Conservation (phyloP, 2,797 vertebrate genomes). For the Coranthus polyacanthus region DNA sequence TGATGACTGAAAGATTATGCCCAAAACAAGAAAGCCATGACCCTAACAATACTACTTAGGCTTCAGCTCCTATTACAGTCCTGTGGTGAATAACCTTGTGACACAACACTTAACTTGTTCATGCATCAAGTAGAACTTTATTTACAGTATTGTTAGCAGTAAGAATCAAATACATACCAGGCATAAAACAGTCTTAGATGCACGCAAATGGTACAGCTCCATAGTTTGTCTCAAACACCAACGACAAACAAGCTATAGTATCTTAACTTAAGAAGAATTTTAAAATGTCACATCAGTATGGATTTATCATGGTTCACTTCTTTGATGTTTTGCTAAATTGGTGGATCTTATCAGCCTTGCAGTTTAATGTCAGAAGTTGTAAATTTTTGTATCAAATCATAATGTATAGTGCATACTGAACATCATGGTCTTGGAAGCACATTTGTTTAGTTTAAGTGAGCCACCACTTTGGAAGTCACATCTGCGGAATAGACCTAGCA, state of each 20-base stretch:
- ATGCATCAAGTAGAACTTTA: conserved; percentile 2
- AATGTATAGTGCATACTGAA: no score
- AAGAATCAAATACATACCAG: neutral
- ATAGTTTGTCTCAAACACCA: neutral
- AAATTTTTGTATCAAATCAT: no score
- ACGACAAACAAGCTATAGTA: neutral
- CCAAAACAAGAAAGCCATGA: conserved; percentile 13
- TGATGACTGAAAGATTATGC: neutral
- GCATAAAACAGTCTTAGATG: neutral
- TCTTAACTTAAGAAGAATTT: no score
- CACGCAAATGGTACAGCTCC: neutral
- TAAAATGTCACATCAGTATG: no score
- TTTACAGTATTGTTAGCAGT: neutral
- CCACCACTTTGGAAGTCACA: no score
- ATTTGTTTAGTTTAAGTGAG: no score
- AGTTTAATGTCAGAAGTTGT: no score
- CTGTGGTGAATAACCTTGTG: neutral
- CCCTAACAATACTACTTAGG: conserved; percentile 19
- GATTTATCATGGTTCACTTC: no score
- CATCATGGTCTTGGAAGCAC: no score
- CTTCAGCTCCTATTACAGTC: conserved; percentile 1
- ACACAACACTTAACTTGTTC: neutral
- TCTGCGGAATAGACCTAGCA: no score
- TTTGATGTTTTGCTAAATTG: no score
- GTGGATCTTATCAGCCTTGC: no score